phyloP scores from a whole-genome alignment of 2,797 vertebrate genomes.

The Anisognathus igniventris region DNA sequence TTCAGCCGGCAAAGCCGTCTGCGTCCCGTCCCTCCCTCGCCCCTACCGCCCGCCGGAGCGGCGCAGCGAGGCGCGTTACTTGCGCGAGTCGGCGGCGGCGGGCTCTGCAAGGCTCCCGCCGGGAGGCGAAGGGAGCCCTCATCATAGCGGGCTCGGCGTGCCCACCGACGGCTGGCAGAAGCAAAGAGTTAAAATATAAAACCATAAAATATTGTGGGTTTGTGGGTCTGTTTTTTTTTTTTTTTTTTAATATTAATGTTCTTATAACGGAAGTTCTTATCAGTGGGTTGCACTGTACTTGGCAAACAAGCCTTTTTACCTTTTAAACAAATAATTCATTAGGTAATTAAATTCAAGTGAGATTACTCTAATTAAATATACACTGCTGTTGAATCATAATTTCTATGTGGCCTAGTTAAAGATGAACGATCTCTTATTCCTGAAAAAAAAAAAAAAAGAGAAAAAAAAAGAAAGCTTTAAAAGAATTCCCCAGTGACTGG shows the following conservation, averaged over 20 bases:
- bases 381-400: constrained; percentile 80
- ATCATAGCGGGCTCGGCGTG: fast-evolving
- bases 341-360: constrained; percentile 82
- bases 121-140: background rate
- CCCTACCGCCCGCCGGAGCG: background rate
- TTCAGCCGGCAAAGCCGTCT: background rate
- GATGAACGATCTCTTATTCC: constrained; percentile 72
- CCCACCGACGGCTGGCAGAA: background rate
- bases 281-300: constrained; percentile 71
- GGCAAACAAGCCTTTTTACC: constrained; percentile 77
- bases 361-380: constrained; percentile 83
- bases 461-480: constrained; percentile 28
- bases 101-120: background rate
- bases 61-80: background rate
- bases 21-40: background rate
- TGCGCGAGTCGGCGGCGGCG: background rate
- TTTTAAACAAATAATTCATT: constrained; percentile 85
- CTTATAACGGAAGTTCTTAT: constrained; percentile 73
- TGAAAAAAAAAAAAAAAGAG: background rate
- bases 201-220: background rate
- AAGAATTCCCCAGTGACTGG: constrained; percentile 65
- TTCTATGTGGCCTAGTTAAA: constrained; percentile 78
- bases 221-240: background rate
- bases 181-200: constrained; percentile 59
- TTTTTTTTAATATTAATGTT: constrained; percentile 44